Evolutionary conservation across 2,888 invertebrate species (phyloP).

Genomic region (Willowsia nigromaculata): DNA sequence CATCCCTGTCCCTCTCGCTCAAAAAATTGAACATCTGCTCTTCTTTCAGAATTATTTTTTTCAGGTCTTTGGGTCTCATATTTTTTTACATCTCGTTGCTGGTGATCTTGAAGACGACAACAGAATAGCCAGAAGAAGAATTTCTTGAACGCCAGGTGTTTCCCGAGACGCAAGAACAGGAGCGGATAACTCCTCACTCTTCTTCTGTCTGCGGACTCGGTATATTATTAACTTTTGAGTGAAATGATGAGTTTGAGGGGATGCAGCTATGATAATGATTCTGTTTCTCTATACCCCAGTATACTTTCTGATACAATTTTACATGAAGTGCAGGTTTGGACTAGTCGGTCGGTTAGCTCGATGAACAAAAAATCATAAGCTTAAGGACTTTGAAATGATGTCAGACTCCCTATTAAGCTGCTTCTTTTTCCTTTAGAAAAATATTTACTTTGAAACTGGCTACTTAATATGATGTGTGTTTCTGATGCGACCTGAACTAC

Average conservation of each 20-base stretch:
- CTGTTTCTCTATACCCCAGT: no score
- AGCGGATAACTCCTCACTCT: not conserved
- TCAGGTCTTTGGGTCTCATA: not conserved
- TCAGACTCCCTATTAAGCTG: no score
- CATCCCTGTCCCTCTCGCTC: slow-evolving; percentile 19
- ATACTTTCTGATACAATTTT: no score
- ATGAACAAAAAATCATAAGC: no score
- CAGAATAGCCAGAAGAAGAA: slow-evolving; percentile 38
- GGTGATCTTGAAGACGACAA: not conserved
- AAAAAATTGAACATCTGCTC: slow-evolving; percentile 43
- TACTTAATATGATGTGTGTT: no score
- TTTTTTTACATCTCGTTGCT: slow-evolving; percentile 22
- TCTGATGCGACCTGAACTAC: no score
- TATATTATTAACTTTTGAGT: not conserved
- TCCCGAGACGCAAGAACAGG: slow-evolving; percentile 31
- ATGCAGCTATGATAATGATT: no score
- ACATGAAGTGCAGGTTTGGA: no score
- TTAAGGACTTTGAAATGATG: no score
- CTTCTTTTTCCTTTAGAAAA: no score
- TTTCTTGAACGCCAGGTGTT: slow-evolving; percentile 73
- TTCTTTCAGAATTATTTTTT: slow-evolving; percentile 21
- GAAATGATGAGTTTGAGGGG: not conserved
- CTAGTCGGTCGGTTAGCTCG: no score
- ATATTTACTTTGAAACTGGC: no score
- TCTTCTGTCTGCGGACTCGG: not conserved